Conservation (phyloP, 64 coral and sea anemone genomes). For the Orbicella faveolata region DNA sequence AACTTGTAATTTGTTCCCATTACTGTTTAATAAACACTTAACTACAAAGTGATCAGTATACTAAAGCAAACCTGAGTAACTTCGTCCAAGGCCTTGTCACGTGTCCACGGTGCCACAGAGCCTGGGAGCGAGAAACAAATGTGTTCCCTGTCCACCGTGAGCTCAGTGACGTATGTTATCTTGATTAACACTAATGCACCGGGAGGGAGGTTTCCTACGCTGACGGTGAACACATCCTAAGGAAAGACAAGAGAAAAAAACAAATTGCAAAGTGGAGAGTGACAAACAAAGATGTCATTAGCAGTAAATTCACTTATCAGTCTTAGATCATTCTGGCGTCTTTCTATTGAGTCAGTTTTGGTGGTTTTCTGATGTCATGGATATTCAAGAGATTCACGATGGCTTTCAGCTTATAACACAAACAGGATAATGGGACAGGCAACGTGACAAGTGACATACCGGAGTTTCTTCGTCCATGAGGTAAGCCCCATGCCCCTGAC, state of each 20-base stretch:
- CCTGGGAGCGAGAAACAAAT: constrained; percentile 88
- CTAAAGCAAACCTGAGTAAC: constrained; percentile 59
- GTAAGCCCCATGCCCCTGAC: constrained; percentile 97
- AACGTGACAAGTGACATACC: constrained; percentile 37
- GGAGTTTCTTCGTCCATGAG: constrained; percentile 99
- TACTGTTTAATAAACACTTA: no score
- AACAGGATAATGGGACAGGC: no score
- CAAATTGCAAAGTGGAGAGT: no score
- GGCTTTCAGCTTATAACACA: no score
- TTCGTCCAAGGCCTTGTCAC: constrained; percentile 80
- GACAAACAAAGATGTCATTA: no score
- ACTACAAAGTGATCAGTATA: neutral
- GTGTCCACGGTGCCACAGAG: constrained; percentile 92
- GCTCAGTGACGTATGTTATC: constrained; percentile 88
- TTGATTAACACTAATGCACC: constrained; percentile 88
- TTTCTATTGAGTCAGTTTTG: no score
- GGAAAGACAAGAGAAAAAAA: neutral
- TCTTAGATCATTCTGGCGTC: no score
- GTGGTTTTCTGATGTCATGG: no score
- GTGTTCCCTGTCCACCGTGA: constrained; percentile 82
- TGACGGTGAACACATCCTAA: constrained; percentile 97
- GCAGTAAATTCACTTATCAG: no score
- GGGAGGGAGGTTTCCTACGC: constrained; percentile 94
- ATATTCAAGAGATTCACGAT: no score
- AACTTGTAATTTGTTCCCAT: no score